Conservation (phyloP, 2,797 vertebrate species). For the Loriculus beryllinus region DNA sequence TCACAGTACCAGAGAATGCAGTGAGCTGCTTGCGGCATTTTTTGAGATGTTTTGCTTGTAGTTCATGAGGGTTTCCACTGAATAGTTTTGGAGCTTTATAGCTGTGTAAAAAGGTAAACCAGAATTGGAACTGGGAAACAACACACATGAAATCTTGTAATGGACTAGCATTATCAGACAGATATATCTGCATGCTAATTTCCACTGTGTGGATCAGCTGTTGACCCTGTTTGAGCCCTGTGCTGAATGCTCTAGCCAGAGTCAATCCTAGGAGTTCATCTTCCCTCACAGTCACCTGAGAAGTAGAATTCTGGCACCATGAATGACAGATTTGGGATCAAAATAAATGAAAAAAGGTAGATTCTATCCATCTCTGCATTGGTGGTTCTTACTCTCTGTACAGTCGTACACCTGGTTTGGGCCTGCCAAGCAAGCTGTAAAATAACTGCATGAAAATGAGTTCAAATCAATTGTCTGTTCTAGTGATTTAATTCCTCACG, state of each 20-base stretch:
- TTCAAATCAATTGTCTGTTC: neutral
- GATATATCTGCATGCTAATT: neutral
- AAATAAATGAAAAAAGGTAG: neutral
- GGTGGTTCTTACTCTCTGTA: neutral
- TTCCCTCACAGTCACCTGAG: neutral
- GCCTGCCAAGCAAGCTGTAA: neutral
- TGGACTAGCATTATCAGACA: neutral
- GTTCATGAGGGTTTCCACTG: neutral
- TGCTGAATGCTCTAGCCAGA: neutral
- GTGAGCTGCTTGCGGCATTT: neutral
- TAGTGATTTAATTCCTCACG: neutral
- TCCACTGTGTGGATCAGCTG: neutral
- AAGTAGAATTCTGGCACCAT: neutral
- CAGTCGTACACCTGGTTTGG: neutral
- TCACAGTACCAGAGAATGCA: neutral
- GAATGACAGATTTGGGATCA: neutral
- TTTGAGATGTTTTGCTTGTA: neutral
- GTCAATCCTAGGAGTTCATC: neutral
- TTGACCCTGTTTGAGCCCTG: neutral
- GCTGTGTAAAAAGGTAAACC: neutral
- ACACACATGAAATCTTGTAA: neutral
- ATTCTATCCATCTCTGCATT: neutral
- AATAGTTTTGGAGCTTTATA: neutral
- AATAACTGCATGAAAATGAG: neutral
- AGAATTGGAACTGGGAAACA: neutral